Base-by-base conservation (phyloP, 2,797 vertebrate species). In the Coregonus suidteri region DNA sequence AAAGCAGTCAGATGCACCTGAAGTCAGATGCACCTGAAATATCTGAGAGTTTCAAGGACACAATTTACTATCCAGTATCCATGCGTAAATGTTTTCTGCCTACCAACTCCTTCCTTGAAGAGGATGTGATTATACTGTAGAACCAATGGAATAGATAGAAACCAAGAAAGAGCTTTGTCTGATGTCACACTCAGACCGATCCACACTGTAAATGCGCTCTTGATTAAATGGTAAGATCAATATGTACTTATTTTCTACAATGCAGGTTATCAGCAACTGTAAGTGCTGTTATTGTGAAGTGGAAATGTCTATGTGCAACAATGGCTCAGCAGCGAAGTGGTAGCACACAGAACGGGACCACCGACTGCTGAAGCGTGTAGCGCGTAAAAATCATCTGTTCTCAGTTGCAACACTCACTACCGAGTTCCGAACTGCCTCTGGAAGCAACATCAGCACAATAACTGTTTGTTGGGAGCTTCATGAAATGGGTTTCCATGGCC, bases 201-300 rank as follows among this genome's bases (percentile, higher is more conserved):
- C 62, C 31, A 80, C 74, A 76, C 78, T 75, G 75, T 75, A 86
- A 83, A 87, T 85, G 74, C 75, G 76, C 79, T 89, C 80, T 71
- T 83, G 78, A 84, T 90, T 84, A 89, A 81, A 90, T 64, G 73
- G 76, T 67, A 30, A 35, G 77, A 91, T 91, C 88, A 9, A 91
- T 92, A 76, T 70, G 3, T 31, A 47, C 52, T 77, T 78, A 72
- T 78, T 80, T 82, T 25, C 74, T 78, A 71, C 75, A 73, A 25
- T 66, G 80, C 71, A 7, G 53, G 79, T 71, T 79, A 20, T 62
- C 74, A 86, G 78, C 59, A 47, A 47, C 41, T 47, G 41, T 47
- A 47, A 47, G 41, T 47, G 41, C 41, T 47, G 41, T 47, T 47
- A 47, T 47, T 47, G 41, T 47, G 41, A 47, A 47, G 9, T 11